Evolutionary conservation across 2,113 vertebrate species (phyloP), one percentile per base, ranked within the genome.

Genomic region (Gnathonemus echidnorhynchus): DNA sequence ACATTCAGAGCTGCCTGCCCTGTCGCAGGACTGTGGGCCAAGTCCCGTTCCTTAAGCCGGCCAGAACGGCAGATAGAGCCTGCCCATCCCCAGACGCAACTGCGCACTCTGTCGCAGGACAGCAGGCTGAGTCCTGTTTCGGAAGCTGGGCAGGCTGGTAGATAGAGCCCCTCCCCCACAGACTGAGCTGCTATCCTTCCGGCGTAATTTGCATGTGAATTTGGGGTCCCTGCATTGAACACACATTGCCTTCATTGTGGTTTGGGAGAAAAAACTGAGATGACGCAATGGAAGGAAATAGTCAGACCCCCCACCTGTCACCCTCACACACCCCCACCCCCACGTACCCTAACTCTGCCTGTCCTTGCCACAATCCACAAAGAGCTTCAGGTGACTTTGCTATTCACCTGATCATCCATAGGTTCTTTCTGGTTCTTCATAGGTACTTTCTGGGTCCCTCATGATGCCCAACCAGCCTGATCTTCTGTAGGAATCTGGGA

Each of bases 181-280:
- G 62, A 66, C n/a, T 27, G 62, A 49, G 46, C 46, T 35, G 58
- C 39, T 35, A 35, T 39, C 15, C 88, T 31, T 50, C 62, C 45
- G 62, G 62, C 15, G 46, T 35, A 17, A 89, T 89, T 89, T 77
- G 45, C 62, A 89, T 89, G 45, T 77, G 66, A 89, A 89, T 8
- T 27, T 46, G 49, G n/a, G 46, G 66, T 48, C 31, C 24, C 46
- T 89, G 45, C 48, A 49, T 77, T 9, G 46, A 21, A 66, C 27
- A 52, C 19, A 77, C 88, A 74, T 89, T 89, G 46, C 21, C 46
- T 31, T 31, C 62, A 48, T 89, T 89, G 88, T 89, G n/a, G 62
- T 62, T 45, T 49, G 58, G 58, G 66, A 49, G 52, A 89, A 58
- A 77, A 89, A 77, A 39, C 31, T 35, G 88, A 48, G 46, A 46